Conservation (phyloP, 2,888 invertebrate genomes). For the Dryobota labecula region DNA sequence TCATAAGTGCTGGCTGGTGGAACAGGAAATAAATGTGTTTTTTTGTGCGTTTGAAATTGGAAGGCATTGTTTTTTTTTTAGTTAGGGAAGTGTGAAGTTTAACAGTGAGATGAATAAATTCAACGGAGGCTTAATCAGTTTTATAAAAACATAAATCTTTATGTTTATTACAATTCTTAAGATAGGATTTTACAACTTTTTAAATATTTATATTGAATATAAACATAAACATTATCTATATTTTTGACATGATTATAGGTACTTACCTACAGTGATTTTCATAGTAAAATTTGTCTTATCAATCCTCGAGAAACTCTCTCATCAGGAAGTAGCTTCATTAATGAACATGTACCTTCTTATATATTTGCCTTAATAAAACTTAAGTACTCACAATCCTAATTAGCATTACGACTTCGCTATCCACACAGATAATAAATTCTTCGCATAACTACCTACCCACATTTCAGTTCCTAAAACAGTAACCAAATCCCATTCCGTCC, state of each 20-base stretch:
- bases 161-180: no score
- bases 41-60: constrained; percentile 58
- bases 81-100: constrained; percentile 46
- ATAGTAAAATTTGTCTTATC: neutral
- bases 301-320: neutral
- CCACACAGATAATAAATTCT: no score
- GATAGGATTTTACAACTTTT: neutral
- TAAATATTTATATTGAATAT: neutral
- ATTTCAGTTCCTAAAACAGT: constrained; percentile 27
- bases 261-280: neutral
- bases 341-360: neutral
- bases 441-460: no score
- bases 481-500: constrained; percentile 19
- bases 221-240: neutral
- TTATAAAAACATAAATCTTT: no score
- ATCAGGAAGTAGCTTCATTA: neutral
- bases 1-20: constrained; percentile 63
- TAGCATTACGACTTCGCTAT: neutral
- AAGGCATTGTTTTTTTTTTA: constrained; percentile 37
- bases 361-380: neutral
- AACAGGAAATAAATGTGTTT: constrained; percentile 64
- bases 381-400: neutral
- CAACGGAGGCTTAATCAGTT: neutral
- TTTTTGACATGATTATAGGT: neutral
- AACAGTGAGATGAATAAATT: constrained; percentile 11